Evolutionary conservation across 2,888 invertebrate genomes (phyloP).

Genomic region (Ditylenchus weischeri): DNA sequence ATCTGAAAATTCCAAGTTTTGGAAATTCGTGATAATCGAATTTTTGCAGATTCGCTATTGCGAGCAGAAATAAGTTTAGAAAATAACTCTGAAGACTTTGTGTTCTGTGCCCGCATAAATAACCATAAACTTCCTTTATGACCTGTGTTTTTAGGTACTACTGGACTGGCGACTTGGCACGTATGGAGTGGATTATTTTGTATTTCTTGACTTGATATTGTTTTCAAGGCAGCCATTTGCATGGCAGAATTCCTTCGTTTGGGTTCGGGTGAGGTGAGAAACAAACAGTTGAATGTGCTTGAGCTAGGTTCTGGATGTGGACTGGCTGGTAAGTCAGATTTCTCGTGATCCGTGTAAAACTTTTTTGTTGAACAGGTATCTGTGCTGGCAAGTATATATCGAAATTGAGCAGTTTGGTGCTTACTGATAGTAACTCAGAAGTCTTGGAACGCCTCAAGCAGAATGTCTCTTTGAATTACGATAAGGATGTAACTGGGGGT

Average conservation of each 20-base stretch:
- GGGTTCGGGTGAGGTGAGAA: not conserved
- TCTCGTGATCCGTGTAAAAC: too few species aligned
- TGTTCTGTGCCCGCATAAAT: too few species aligned
- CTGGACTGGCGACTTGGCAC: too few species aligned
- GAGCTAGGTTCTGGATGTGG: constrained; percentile 52
- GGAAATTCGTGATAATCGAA: too few species aligned
- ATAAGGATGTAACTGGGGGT: not conserved
- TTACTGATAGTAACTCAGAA: constrained; percentile 44
- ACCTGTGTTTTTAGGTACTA: too few species aligned
- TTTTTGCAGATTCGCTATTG: too few species aligned
- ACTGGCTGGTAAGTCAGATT: constrained; percentile 28
- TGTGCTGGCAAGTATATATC: constrained; percentile 10
- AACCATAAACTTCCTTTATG: too few species aligned
- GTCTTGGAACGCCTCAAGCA: constrained; percentile 41
- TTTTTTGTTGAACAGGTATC: constrained; percentile 2
- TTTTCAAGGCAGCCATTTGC: constrained; percentile 22
- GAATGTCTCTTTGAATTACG: constrained; percentile 35
- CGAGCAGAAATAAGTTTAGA: too few species aligned
- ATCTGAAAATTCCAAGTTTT: too few species aligned
- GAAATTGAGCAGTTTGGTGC: constrained; percentile 13
- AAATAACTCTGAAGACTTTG: too few species aligned
- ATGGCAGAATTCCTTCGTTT: constrained; percentile 26
- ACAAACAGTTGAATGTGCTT: constrained; percentile 21
- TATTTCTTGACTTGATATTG: not conserved
- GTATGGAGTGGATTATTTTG: not conserved